phyloP scores from a whole-genome alignment of 2,113 vertebrate genomes.

The Phasianus colchicus region DNA sequence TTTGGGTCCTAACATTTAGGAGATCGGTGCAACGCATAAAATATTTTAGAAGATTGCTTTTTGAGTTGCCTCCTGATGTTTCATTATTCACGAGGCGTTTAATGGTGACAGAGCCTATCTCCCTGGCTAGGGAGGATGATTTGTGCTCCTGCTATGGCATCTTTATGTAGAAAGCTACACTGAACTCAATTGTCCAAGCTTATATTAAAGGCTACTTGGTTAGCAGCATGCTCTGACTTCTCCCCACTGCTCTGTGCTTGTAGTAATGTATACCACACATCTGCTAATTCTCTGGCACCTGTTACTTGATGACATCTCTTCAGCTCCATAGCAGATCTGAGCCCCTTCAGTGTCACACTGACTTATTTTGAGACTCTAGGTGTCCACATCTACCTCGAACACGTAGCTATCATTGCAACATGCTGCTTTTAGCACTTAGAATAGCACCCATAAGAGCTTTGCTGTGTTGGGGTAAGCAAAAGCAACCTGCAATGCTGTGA shows the following conservation, averaged over 20 bases:
- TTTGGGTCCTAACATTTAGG: neutral
- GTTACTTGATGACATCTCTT: neutral
- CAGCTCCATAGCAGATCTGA: neutral
- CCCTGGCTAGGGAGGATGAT: neutral
- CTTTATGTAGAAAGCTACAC: neutral
- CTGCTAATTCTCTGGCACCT: neutral
- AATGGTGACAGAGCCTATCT: neutral
- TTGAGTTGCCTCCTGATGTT: neutral
- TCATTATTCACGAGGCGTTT: neutral
- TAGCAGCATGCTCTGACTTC: neutral
- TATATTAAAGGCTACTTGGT: too few species aligned
- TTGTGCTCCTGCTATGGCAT: neutral
- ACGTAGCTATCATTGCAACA: fast-evolving
- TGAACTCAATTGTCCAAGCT: neutral
- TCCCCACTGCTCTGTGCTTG: neutral
- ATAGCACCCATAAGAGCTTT: neutral
- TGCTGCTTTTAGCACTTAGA: neutral
- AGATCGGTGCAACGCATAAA: neutral
- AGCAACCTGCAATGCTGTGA: neutral
- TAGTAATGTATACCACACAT: neutral
- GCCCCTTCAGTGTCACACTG: neutral
- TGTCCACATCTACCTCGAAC: neutral
- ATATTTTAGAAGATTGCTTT: neutral
- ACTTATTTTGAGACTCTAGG: neutral
- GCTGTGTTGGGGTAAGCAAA: neutral